Percentiles rank a stretch among this genome's conserved stretches.
phyloP scores from a whole-genome alignment of 2,888 invertebrate genomes.

The Drosophila aldrichi region DNA sequence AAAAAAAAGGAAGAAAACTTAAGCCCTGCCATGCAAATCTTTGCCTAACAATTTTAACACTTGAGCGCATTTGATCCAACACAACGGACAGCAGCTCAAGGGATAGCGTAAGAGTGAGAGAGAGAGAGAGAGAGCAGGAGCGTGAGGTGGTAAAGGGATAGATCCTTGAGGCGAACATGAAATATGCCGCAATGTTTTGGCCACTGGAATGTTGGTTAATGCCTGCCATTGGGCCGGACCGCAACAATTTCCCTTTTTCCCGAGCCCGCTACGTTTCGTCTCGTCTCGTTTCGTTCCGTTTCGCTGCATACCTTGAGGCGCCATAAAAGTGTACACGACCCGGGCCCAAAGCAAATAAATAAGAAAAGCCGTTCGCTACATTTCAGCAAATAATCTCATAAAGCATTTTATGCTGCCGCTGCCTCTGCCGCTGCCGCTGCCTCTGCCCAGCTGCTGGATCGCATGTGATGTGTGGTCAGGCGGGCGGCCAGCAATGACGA shows the following conservation, averaged over 20 bases:
- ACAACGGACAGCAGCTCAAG: background rate
- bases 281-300: conserved; percentile 22
- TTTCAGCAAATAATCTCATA: conserved; percentile 82
- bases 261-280: conserved; percentile 22
- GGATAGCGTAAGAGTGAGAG: no score
- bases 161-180: conserved; percentile 72
- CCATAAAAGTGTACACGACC: conserved; percentile 53
- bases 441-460: conserved; percentile 69
- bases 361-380: conserved; percentile 72
- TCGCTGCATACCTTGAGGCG: conserved; percentile 69
- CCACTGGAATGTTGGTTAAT: conserved; percentile 72
- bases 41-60: conserved; percentile 76
- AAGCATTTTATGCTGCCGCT: conserved; percentile 71
- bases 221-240: conserved; percentile 40
- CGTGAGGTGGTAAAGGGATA: background rate
- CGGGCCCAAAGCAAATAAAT: conserved; percentile 72
- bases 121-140: background rate
- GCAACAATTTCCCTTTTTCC: conserved; percentile 47
- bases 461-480: conserved; percentile 66
- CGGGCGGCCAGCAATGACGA: background rate
- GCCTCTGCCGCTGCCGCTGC: conserved; percentile 30
- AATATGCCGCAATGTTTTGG: conserved; percentile 75
- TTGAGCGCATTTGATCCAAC: conserved; percentile 66
- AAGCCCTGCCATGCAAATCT: conserved; percentile 71
- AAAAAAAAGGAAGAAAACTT: conserved; percentile 24